A percentile compares a stretch with the other conserved stretches of the same genome.
Conservation (phyloP, 1,140 invertebrate species). For the Proctacanthus coquilletti region DNA sequence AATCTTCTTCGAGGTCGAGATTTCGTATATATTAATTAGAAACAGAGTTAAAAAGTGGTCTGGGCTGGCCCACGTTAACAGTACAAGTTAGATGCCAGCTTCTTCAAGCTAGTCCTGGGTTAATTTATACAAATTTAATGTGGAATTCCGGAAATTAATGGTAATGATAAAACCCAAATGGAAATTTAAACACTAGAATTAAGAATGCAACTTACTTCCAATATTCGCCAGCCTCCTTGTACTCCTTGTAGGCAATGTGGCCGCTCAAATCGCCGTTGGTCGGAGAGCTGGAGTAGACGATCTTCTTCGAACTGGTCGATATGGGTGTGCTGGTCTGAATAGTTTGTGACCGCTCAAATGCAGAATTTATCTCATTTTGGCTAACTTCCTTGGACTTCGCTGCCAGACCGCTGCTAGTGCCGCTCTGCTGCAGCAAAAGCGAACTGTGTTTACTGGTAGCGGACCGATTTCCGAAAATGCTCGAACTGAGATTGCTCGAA, state of each 20-base stretch:
- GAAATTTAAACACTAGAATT: not conserved
- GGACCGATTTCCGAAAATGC: not conserved
- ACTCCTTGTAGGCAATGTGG: constrained; percentile 39
- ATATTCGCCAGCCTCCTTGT: constrained; percentile 45
- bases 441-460: constrained; percentile 6
- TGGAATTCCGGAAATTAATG: no score
- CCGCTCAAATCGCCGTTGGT: constrained; percentile 20
- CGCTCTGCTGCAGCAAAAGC: not conserved
- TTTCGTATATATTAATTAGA: no score
- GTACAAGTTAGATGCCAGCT: no score
- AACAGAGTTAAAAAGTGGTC: no score
- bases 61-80: no score
- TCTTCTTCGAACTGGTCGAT: not conserved
- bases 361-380: constrained; percentile 20
- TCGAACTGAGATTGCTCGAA: not conserved
- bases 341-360: constrained; percentile 13
- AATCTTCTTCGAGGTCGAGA: no score
- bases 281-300: constrained; percentile 5
- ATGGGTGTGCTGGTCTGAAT: constrained; percentile 5
- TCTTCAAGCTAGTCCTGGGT: no score
- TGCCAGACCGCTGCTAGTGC: not conserved
- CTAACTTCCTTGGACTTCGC: constrained; percentile 12
- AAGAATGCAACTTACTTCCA: constrained; percentile 41
- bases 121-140: no score
- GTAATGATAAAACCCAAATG: not conserved